Percentiles rank a stretch among this genome's conserved stretches.
Conservation (phyloP, 2,113 vertebrate species). For the Cyphomyrus plagiostoma region DNA sequence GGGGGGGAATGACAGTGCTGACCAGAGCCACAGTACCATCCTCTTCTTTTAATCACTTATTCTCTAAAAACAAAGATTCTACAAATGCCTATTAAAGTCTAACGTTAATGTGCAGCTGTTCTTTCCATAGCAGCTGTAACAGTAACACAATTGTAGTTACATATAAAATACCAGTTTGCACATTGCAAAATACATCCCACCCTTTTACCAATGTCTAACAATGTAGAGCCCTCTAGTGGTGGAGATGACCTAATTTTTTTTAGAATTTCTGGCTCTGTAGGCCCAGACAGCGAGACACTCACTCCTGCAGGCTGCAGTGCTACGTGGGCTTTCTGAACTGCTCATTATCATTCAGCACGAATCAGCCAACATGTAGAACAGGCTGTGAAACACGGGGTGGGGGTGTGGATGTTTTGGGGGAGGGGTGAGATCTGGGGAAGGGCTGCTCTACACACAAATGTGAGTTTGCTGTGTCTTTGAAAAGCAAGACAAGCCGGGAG, state of each 20-base stretch:
- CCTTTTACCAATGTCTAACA: not conserved
- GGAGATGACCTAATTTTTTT: not conserved
- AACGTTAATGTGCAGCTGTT: not conserved
- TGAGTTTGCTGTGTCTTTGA: not conserved
- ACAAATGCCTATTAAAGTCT: not conserved
- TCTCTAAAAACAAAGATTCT: not conserved
- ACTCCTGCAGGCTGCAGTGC: not conserved
- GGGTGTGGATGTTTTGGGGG: not conserved
- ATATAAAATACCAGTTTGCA: not conserved
- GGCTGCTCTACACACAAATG: not conserved
- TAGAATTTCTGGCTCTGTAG: not conserved
- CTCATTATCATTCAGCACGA: not conserved
- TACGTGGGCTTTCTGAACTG: not conserved
- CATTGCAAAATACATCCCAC: not conserved
- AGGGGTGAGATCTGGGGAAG: not conserved
- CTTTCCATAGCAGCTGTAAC: not conserved
- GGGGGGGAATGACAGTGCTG: not conserved
- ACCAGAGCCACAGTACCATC: not conserved
- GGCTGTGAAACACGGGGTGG: not conserved
- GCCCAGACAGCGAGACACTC: not conserved
- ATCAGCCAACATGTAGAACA: not conserved
- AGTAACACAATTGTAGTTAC: not conserved
- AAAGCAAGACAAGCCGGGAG: not conserved
- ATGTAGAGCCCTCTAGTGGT: conserved; percentile 9
- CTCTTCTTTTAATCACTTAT: not conserved